Evolutionary conservation across 2,888 invertebrate species (phyloP), one percentile per base, ranked within the genome.

Genomic region (Proisotoma minuta): DNA sequence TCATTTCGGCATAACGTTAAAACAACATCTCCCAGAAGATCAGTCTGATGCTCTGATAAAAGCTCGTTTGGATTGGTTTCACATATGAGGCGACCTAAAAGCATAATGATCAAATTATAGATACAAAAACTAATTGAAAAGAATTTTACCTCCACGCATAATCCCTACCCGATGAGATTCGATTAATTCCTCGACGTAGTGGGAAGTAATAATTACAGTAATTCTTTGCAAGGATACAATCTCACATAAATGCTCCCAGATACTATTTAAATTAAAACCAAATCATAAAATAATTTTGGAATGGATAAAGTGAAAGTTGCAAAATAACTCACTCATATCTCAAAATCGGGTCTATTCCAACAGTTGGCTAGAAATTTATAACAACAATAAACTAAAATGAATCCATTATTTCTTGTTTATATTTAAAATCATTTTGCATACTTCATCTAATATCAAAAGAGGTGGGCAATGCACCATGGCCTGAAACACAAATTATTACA

Each of bases 161-260:
- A n/a, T n/a, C n/a, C n/a, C n/a, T n/a, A n/a, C n/a, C n/a, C n/a
- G n/a, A 77, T 91, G 89, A 65, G 92, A 92, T 80, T 91, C 91
- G 72, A 91, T 80, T 23, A 95, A 94, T 80, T 96, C 95, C 78
- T 96, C 95, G 66, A 95, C 93, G 76, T 96, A 96, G 85, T 96
- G 91, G 76, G 95, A 90, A 71, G 95, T 95, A 61, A 95, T 91
- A 62, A 95, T 91, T 73, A 95, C 94, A 22, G 95, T 95, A 79
- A 91, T 94, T 78, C 89, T 87, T 43, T 90, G 89, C 68, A 88
- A 87, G 80, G 89, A 88, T 73, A 93, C 91, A 76, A 95, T 89
- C 76, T 90, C 86, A 63, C 93, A 88, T 77, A 95, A 81, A 77
- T 95, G 92, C 75, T 89, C 91, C 95, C 95, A 95, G 77, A 95